Evolutionary conservation across 2,888 invertebrate species (phyloP).

Genomic region (Halictus ligatus): DNA sequence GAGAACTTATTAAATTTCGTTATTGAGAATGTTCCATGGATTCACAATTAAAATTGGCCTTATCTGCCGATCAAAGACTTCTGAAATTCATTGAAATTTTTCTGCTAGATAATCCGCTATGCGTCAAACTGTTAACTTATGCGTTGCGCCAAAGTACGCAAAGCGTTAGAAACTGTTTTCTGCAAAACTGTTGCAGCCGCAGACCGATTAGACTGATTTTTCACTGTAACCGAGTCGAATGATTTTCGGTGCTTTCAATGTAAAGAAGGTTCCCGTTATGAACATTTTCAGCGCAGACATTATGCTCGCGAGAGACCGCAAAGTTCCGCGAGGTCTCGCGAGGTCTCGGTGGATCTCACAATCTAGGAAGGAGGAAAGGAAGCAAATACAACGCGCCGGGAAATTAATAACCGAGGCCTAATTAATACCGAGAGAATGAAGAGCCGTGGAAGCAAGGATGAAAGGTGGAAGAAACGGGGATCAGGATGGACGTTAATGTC

Average conservation of each 20-base stretch:
- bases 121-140: too few relatives aligned
- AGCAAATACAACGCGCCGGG: neutral
- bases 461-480: neutral
- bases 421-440: slow-evolving; percentile 41
- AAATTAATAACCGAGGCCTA: slow-evolving; percentile 36
- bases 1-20: too few relatives aligned
- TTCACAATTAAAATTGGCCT: too few relatives aligned
- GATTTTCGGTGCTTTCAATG: neutral
- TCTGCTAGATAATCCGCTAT: neutral
- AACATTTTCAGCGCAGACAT: neutral
- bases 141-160: too few relatives aligned
- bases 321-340: neutral
- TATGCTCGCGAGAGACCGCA: neutral
- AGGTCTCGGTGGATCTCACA: neutral
- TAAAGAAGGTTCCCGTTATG: neutral
- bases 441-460: slow-evolving; percentile 14
- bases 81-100: too few relatives aligned
- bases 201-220: neutral
- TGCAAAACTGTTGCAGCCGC: neutral
- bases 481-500: slow-evolving; percentile 1
- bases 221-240: neutral
- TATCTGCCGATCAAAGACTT: neutral
- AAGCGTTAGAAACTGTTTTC: neutral
- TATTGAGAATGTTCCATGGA: too few relatives aligned
- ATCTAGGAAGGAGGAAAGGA: neutral